phyloP scores from a whole-genome alignment of 2,797 vertebrate genomes.

The Echiichthys vipera region DNA sequence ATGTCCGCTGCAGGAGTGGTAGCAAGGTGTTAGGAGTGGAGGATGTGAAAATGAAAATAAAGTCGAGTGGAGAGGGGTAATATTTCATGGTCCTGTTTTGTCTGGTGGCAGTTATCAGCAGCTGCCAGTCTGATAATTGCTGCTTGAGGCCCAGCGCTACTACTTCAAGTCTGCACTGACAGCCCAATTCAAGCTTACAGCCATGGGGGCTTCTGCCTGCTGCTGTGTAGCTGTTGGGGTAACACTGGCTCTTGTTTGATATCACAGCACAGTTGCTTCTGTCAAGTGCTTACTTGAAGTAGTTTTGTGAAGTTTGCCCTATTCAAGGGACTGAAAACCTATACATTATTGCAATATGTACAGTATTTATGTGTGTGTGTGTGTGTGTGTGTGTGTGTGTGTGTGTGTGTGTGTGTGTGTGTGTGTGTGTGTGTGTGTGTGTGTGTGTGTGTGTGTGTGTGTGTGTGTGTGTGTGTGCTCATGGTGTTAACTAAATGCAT shows the following conservation, averaged over 20 bases:
- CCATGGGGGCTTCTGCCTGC: conserved; percentile 51
- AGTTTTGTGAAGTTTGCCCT: conserved; percentile 30
- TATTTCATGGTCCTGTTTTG: conserved; percentile 76
- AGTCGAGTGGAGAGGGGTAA: conserved; percentile 50
- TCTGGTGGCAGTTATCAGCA: conserved; percentile 83
- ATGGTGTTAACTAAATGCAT: neutral
- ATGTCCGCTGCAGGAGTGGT: conserved; percentile 26
- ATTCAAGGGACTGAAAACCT: conserved; percentile 20
- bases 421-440: too few relatives aligned
- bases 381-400: too few relatives aligned
- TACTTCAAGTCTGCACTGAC: conserved; percentile 76
- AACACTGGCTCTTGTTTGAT: conserved; percentile 67
- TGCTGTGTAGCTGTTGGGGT: conserved; percentile 59
- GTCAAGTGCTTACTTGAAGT: conserved; percentile 47
- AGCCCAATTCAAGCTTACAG: conserved; percentile 74
- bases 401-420: too few relatives aligned
- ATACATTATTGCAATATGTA: neutral
- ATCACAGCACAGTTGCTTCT: conserved; percentile 49
- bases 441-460: too few relatives aligned
- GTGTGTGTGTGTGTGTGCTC: too few relatives aligned
- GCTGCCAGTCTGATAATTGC: conserved; percentile 83
- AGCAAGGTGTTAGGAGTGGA: conserved; percentile 41
- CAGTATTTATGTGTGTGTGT: too few relatives aligned
- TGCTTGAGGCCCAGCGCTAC: conserved; percentile 68
- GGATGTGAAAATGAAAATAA: conserved; percentile 50